These are phyloP conservation scores for Xylocampa areola DNA, from an alignment of 2,888 invertebrate genomes.

Conservation along the genomic window DNA sequence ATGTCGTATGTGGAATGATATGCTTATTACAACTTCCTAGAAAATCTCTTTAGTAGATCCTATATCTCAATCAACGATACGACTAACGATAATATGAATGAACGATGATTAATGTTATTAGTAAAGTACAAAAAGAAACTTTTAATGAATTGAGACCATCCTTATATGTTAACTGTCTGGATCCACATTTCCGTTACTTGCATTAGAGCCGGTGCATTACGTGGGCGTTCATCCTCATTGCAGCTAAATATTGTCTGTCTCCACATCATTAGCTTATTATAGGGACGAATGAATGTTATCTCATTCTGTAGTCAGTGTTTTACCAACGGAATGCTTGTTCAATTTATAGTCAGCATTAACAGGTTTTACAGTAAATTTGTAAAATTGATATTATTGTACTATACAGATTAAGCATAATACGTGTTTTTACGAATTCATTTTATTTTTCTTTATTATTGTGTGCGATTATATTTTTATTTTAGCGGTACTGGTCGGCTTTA, in stretches of 20 bases:
- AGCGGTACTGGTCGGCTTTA: no score
- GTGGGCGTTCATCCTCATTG: conserved; percentile 84
- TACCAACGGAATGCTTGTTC: conserved; percentile 3
- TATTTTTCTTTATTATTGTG: no score
- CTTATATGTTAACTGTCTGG: conserved; percentile 61
- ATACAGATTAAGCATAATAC: no score
- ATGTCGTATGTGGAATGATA: conserved; percentile 2
- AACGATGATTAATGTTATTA: conserved; percentile 3
- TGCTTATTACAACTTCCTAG: conserved; percentile 11
- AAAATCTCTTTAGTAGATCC: background rate
- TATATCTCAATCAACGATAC: conserved; percentile 18
- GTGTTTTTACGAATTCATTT: no score
- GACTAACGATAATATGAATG: background rate
- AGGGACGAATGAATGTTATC: conserved; percentile 41
- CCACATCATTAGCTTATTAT: conserved; percentile 49
- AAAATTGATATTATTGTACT: no score
- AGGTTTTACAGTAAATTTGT: background rate
- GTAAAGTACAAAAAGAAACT: conserved; percentile 23
- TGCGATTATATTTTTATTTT: no score
- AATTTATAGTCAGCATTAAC: background rate
- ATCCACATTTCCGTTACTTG: conserved; percentile 68
- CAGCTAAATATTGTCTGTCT: conserved; percentile 64
- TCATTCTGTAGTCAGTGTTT: conserved; percentile 21
- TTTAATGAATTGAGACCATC: conserved; percentile 55
- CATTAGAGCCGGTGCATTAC: conserved; percentile 58